These are phyloP conservation scores for Charaxes varanes DNA, from an alignment of 1,140 invertebrate species.

Conservation along the genomic window DNA sequence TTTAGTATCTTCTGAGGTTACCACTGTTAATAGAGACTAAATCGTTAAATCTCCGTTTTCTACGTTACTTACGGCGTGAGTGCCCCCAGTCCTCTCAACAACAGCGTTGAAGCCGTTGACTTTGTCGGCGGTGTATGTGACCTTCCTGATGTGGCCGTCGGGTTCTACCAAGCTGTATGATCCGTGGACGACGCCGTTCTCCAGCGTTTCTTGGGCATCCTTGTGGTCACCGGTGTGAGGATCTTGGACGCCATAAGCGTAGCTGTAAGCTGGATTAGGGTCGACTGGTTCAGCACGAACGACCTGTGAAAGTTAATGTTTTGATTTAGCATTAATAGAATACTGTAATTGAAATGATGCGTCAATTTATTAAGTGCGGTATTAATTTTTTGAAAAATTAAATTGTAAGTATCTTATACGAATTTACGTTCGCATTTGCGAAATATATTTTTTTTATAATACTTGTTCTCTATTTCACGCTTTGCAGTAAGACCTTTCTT, in stretches of 20 bases:
- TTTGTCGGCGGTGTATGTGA: slow-evolving; percentile 74
- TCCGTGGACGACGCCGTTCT: slow-evolving; percentile 78
- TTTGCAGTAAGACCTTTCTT: too few species aligned
- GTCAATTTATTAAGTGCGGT: too few species aligned
- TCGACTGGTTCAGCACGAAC: slow-evolving; percentile 77
- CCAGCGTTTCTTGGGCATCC: slow-evolving; percentile 76
- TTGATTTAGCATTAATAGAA: too few species aligned
- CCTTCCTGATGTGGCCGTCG: slow-evolving; percentile 78
- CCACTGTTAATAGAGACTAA: too few species aligned
- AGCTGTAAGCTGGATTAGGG: slow-evolving; percentile 82
- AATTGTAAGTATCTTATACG: too few species aligned
- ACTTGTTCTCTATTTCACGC: too few species aligned
- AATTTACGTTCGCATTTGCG: too few species aligned
- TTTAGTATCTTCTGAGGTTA: too few species aligned
- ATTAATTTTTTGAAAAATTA: too few species aligned
- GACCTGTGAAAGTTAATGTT: slow-evolving; percentile 26
- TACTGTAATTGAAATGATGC: too few species aligned
- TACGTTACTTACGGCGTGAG: slow-evolving; percentile 52
- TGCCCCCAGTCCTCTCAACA: slow-evolving; percentile 73
- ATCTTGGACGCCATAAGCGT: slow-evolving; percentile 82
- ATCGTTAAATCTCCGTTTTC: too few species aligned
- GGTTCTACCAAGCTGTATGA: slow-evolving; percentile 79
- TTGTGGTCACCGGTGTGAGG: slow-evolving; percentile 82
- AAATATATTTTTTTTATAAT: too few species aligned
- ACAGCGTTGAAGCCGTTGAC: slow-evolving; percentile 74